Evolutionary conservation across 2,113 vertebrate species (phyloP).

Genomic region (Lepisosteus oculatus): DNA sequence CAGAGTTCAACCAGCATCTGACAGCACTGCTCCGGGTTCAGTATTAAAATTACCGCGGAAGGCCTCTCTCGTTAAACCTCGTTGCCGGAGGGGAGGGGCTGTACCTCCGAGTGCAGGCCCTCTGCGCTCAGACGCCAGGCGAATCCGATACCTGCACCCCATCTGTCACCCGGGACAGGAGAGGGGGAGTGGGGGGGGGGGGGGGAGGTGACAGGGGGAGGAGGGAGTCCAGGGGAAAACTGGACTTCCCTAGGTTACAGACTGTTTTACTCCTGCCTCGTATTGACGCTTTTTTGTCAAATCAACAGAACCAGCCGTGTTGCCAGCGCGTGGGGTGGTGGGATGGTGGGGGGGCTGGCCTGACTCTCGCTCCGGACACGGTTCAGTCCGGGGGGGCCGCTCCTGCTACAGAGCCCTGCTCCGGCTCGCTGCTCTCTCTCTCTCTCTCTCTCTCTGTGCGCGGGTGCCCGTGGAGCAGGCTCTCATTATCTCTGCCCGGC

Average conservation of each 20-base stretch:
- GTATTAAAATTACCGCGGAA: too few species aligned
- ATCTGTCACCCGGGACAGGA: constrained; percentile 52
- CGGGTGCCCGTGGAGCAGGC: constrained; percentile 10
- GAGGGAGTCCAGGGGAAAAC: constrained; percentile 29
- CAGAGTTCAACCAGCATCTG: too few species aligned
- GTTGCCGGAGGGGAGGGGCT: not conserved
- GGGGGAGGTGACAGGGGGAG: constrained; percentile 30
- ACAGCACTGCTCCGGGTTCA: too few species aligned
- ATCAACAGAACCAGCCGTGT: too few species aligned
- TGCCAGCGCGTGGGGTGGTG: too few species aligned
- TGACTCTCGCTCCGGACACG: too few species aligned
- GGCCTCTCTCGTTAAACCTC: too few species aligned
- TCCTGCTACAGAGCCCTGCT: too few species aligned
- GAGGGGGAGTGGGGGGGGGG: not conserved
- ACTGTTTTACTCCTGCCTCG: constrained; percentile 13
- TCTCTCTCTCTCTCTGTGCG: constrained; percentile 1
- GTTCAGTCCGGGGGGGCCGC: too few species aligned
- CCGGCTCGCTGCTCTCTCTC: not conserved
- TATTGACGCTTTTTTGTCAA: too few species aligned
- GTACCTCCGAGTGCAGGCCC: not conserved
- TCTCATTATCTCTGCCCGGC: constrained; percentile 2
- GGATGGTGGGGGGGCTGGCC: too few species aligned
- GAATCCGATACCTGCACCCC: constrained; percentile 57
- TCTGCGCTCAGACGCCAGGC: not conserved
- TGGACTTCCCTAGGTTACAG: too few species aligned